Conservation (phyloP, 2,113 vertebrate species). For the Callithrix jacchus region DNA sequence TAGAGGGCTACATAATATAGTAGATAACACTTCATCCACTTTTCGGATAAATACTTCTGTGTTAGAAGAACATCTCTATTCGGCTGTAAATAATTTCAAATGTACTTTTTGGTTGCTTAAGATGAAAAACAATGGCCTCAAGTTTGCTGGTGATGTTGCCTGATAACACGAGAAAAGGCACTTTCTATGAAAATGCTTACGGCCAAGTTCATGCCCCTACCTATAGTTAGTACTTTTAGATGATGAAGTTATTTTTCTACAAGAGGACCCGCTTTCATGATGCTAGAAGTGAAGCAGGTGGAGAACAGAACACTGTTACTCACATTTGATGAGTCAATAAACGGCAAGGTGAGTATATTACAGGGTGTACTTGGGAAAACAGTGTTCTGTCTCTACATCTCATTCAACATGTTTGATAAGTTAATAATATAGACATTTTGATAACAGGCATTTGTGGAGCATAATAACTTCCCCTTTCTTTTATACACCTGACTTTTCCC, state of each 20-base stretch:
- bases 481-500: constrained; percentile 79
- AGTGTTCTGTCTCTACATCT: constrained; percentile 48
- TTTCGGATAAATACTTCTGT: constrained; percentile 79
- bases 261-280: constrained; percentile 57
- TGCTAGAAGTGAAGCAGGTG: constrained; percentile 49
- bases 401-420: constrained; percentile 45
- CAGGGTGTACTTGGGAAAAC: constrained; percentile 69
- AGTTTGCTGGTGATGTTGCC: constrained; percentile 37
- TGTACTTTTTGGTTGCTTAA: constrained; percentile 41
- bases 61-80: constrained; percentile 68
- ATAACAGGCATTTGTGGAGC: constrained; percentile 31
- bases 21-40: constrained; percentile 78
- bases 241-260: constrained; percentile 66
- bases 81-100: constrained; percentile 75
- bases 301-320: constrained; percentile 60
- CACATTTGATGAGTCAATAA: constrained; percentile 63
- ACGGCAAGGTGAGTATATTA: constrained; percentile 53
- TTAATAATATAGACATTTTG: constrained; percentile 29
- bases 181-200: not conserved
- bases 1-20: constrained; percentile 87
- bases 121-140: constrained; percentile 59
- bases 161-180: constrained; percentile 55
- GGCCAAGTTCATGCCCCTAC: not conserved
- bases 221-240: constrained; percentile 39
- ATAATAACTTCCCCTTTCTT: constrained; percentile 71